These are phyloP conservation scores for Alligator mississippiensis DNA, from an alignment of 2,113 vertebrate genomes.

Conservation along the genomic window DNA sequence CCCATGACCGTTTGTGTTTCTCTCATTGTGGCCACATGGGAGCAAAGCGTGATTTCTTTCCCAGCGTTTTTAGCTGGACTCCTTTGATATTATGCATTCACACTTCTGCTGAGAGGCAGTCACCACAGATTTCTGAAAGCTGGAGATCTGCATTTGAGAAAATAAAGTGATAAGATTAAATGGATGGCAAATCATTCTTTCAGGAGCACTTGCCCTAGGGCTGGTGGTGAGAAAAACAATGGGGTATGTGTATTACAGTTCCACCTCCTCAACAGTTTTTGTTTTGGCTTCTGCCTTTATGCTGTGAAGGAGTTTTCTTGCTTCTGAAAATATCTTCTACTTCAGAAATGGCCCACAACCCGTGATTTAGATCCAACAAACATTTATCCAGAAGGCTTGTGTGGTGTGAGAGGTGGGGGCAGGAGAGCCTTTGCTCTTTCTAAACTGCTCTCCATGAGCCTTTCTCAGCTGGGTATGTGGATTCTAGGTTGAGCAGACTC, in stretches of 20 bases:
- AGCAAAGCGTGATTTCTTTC: slow-evolving; percentile 26
- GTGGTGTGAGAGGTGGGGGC: background rate
- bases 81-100: background rate
- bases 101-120: background rate
- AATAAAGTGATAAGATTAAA: background rate
- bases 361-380: background rate
- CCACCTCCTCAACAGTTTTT: background rate
- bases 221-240: background rate
- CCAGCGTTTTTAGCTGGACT: slow-evolving; percentile 1
- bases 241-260: background rate
- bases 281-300: background rate
- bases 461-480: slow-evolving; percentile 73
- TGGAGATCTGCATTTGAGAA: background rate
- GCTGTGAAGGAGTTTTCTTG: background rate
- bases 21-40: slow-evolving; percentile 15
- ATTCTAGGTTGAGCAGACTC: slow-evolving; percentile 63
- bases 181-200: background rate
- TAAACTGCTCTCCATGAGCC: background rate
- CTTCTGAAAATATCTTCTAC: background rate
- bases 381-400: background rate
- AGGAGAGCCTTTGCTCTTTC: background rate
- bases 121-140: background rate
- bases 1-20: background rate
- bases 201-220: background rate
- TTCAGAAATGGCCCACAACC: background rate